Percentiles rank a stretch among this genome's conserved stretches.
phyloP scores from a whole-genome alignment of 2,888 invertebrate species.

The Bombyx huttoni region DNA sequence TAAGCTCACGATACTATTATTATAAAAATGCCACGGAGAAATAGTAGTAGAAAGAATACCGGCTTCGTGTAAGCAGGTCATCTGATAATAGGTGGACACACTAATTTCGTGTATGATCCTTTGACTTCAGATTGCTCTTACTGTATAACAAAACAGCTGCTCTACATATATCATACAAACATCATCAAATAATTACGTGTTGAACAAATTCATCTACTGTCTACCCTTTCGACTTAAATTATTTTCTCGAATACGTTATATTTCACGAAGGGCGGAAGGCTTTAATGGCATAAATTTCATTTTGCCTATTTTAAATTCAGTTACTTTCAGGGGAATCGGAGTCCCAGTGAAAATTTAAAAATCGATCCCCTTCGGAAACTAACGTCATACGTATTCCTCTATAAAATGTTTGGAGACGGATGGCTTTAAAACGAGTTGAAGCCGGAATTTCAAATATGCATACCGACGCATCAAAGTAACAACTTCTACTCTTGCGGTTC shows the following conservation, averaged over 20 bases:
- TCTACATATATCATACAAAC: too few species aligned
- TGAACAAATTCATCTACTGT: constrained; percentile 27
- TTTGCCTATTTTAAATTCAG: constrained; percentile 64
- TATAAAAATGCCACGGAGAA: too few species aligned
- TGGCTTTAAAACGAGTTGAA: constrained; percentile 36
- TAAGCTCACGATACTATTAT: too few species aligned
- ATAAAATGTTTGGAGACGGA: constrained; percentile 37
- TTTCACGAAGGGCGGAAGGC: constrained; percentile 41
- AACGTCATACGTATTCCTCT: constrained; percentile 25
- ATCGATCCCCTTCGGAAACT: constrained; percentile 34
- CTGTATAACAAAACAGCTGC: too few species aligned
- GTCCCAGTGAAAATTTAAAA: constrained; percentile 27
- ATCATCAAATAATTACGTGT: constrained; percentile 15
- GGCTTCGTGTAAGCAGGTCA: too few species aligned
- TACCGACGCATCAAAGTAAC: constrained; percentile 24
- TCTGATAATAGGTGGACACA: too few species aligned
- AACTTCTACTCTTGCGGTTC: constrained; percentile 5
- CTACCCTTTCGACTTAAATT: constrained; percentile 31
- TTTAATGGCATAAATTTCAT: constrained; percentile 63
- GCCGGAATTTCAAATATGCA: constrained; percentile 40
- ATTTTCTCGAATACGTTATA: constrained; percentile 32
- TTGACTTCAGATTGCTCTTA: too few species aligned
- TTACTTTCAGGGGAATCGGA: constrained; percentile 36
- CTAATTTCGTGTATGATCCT: too few species aligned
- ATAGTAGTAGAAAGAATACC: too few species aligned